These are phyloP conservation scores for Melipona beecheii DNA, from an alignment of 2,888 invertebrate genomes.

Conservation along the genomic window DNA sequence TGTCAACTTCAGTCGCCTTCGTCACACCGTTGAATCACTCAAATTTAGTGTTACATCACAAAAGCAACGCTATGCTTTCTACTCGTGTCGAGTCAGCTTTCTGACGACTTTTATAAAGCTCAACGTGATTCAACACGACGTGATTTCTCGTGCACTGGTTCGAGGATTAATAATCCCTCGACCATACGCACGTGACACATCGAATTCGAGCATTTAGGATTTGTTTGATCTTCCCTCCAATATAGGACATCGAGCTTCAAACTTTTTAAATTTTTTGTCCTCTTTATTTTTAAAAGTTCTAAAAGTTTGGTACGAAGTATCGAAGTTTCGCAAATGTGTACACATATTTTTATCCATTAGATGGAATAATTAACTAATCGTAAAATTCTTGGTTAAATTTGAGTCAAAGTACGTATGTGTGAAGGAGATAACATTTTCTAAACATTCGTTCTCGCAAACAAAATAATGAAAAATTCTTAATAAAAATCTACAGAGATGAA, in stretches of 20 bases:
- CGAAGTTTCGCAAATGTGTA: background rate
- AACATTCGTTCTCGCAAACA: no score
- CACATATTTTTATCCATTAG: background rate
- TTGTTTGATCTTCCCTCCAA: no score
- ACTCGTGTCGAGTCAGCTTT: background rate
- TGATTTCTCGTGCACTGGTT: background rate
- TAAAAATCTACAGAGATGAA: no score
- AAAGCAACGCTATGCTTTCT: background rate
- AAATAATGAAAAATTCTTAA: no score
- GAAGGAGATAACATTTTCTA: no score
- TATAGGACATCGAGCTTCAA: background rate
- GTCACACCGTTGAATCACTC: background rate
- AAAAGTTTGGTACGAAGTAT: no score
- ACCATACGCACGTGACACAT: background rate
- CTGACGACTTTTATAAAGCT: slow-evolving; percentile 11
- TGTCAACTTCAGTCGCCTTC: background rate
- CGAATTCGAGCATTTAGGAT: background rate
- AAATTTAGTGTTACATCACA: slow-evolving; percentile 6
- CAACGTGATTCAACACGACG: background rate
- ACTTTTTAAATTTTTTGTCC: no score
- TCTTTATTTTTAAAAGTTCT: no score
- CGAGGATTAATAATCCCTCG: slow-evolving; percentile 3
- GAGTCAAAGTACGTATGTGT: no score
- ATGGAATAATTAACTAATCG: background rate
- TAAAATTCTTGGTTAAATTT: background rate